Percentiles rank a stretch among this genome's conserved stretches.
Conservation (phyloP, 1,140 invertebrate genomes). For the Chionoecetes opilio region DNA sequence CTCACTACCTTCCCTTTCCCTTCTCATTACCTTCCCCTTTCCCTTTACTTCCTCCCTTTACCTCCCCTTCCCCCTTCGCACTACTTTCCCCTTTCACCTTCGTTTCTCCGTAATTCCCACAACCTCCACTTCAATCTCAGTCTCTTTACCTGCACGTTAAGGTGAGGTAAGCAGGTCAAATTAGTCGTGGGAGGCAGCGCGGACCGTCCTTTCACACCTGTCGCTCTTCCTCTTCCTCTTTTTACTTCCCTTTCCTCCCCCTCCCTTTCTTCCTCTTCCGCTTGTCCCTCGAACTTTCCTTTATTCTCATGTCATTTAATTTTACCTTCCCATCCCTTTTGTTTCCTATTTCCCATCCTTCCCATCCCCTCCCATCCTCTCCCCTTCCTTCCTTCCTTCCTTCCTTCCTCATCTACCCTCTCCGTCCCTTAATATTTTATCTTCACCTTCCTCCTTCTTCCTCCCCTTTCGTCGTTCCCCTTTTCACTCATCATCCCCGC, state of each 20-base stretch:
- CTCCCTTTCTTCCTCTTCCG: background rate
- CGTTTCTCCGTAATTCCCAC: background rate
- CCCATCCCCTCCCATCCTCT: background rate
- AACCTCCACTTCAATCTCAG: background rate
- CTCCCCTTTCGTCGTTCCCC: background rate
- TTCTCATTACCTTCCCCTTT: background rate
- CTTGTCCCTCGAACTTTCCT: background rate
- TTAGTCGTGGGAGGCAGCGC: background rate
- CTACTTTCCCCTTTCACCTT: background rate
- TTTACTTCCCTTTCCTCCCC: background rate
- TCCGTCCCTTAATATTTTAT: background rate
- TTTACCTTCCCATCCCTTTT: background rate
- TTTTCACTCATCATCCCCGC: no score
- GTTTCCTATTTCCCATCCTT: background rate
- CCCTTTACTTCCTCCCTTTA: background rate
- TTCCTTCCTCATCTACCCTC: background rate
- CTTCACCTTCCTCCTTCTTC: background rate
- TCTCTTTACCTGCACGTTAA: background rate
- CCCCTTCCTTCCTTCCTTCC: background rate
- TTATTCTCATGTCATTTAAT: no score
- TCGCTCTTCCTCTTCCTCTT: constrained; percentile 13
- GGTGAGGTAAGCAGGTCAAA: background rate
- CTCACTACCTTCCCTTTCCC: background rate
- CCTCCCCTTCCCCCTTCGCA: background rate
- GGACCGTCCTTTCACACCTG: background rate